These are phyloP conservation scores for Elanus axillaris DNA, from an alignment of 2,113 vertebrate genomes.

Conservation along the genomic window DNA sequence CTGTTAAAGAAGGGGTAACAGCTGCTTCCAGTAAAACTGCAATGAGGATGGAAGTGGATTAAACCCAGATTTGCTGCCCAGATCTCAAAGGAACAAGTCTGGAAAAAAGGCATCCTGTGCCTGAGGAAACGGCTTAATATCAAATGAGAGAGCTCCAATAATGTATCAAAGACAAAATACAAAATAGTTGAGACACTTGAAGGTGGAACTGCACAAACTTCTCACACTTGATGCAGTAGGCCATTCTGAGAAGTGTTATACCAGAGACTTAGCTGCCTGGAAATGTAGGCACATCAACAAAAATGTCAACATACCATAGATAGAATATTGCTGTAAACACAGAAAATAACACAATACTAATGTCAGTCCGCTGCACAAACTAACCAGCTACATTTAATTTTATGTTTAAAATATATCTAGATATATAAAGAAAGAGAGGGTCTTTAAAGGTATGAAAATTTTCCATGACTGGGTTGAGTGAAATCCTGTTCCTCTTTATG, in stretches of 20 bases:
- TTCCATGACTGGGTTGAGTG: no score
- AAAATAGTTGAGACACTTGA: not conserved
- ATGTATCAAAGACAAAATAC: constrained; percentile 9
- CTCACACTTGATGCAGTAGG: not conserved
- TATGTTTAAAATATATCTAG: not conserved
- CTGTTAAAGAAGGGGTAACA: constrained; percentile 22
- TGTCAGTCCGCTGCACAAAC: not conserved
- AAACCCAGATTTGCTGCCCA: constrained; percentile 11
- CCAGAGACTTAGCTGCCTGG: not conserved
- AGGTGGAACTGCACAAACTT: not conserved
- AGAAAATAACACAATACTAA: not conserved
- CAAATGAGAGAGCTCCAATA: not conserved
- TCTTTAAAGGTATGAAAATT: no score
- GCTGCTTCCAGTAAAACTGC: constrained; percentile 30
- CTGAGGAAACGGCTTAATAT: constrained; percentile 33
- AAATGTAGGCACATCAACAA: not conserved
- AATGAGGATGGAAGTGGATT: constrained; percentile 26
- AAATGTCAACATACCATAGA: not conserved
- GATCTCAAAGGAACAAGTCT: constrained; percentile 29
- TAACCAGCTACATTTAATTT: not conserved
- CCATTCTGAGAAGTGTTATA: not conserved
- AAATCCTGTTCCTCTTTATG: no score
- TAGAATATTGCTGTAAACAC: not conserved
- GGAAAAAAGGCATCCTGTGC: constrained; percentile 20
- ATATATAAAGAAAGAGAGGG: no score